These are phyloP conservation scores for Beris chalybata DNA, from an alignment of 2,888 invertebrate species.

Conservation along the genomic window DNA sequence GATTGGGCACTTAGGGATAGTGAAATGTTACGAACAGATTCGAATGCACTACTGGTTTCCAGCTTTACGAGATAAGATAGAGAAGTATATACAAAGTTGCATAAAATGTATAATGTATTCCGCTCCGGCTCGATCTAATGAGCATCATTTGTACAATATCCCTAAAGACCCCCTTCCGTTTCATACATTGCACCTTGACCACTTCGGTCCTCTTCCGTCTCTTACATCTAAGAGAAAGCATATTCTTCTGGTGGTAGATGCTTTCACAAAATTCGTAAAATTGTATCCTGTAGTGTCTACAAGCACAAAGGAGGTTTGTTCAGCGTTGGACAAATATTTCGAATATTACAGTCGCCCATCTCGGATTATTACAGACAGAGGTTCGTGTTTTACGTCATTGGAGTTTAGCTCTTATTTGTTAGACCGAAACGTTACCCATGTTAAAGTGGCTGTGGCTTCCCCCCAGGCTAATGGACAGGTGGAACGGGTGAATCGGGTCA, in stretches of 20 bases:
- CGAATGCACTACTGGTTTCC: conserved; percentile 46
- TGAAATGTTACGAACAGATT: conserved; percentile 42
- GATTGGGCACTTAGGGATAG: conserved; percentile 44
- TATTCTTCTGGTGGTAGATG: conserved; percentile 34
- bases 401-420: conserved; percentile 37
- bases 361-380: conserved; percentile 12
- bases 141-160: conserved; percentile 43
- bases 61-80: conserved; percentile 38
- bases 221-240: conserved; percentile 28
- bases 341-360: conserved; percentile 5
- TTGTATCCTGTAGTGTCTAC: conserved; percentile 18
- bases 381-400: conserved; percentile 14
- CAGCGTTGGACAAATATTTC: conserved; percentile 12
- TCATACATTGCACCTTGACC: conserved; percentile 33
- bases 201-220: too few relatives aligned
- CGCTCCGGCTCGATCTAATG: background rate
- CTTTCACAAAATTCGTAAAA: conserved; percentile 36
- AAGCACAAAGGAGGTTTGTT: background rate
- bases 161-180: conserved; percentile 44
- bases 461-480: conserved; percentile 42
- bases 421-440: conserved; percentile 35
- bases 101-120: conserved; percentile 10
- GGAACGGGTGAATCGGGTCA: conserved; percentile 37
- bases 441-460: conserved; percentile 40
- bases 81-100: conserved; percentile 5